Evolutionary conservation across 2,888 invertebrate genomes (phyloP).

Genomic region (Tachina grossa): DNA sequence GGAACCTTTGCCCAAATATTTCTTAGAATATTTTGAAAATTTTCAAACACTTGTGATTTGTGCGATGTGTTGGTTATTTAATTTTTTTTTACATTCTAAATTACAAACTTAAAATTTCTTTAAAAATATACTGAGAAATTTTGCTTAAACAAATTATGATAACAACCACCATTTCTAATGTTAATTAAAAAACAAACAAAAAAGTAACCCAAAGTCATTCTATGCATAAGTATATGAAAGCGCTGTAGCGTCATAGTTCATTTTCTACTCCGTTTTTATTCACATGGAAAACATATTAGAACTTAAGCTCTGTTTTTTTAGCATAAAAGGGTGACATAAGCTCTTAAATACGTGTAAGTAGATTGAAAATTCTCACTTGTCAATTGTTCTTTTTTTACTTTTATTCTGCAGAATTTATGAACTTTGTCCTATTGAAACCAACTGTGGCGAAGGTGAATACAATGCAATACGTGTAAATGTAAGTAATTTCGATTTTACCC

Average conservation of each 20-base stretch:
- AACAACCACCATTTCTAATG: background rate
- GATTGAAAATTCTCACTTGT: slow-evolving; percentile 67
- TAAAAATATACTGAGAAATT: background rate
- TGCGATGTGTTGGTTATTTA: too few species aligned
- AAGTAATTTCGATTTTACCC: slow-evolving; percentile 71
- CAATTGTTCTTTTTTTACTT: slow-evolving; percentile 58
- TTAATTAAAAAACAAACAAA: slow-evolving; percentile 8
- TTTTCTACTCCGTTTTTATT: slow-evolving; percentile 26
- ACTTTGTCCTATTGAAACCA: slow-evolving; percentile 80
- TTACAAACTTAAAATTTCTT: too few species aligned
- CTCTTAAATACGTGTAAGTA: slow-evolving; percentile 68
- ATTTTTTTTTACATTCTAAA: too few species aligned
- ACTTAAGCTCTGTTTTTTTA: slow-evolving; percentile 63
- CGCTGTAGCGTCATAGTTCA: background rate
- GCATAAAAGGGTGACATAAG: slow-evolving; percentile 67
- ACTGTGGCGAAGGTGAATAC: slow-evolving; percentile 81
- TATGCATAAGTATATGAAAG: too few species aligned
- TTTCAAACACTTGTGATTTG: too few species aligned
- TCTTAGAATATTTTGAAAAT: too few species aligned
- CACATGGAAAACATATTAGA: slow-evolving; percentile 62
- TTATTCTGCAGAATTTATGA: slow-evolving; percentile 79
- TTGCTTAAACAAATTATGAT: background rate
- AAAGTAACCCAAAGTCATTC: background rate
- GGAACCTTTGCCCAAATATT: too few species aligned
- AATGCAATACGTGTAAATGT: slow-evolving; percentile 81